Evolutionary conservation across 2,888 invertebrate genomes (phyloP).

Genomic region (Oithona nana): DNA sequence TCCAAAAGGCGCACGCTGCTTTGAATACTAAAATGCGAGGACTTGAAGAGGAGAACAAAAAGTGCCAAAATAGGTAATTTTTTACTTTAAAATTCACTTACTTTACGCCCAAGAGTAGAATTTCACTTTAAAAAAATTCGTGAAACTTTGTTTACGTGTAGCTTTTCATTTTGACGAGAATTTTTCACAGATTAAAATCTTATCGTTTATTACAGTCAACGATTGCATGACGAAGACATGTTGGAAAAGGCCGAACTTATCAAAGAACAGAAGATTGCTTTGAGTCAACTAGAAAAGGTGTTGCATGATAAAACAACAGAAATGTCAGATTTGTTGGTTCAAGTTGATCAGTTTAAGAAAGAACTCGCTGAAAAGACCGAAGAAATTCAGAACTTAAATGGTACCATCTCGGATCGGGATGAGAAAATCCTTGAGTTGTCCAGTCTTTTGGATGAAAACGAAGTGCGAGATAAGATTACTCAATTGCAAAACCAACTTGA

Average conservation of each 20-base stretch:
- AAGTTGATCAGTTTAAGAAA: background rate
- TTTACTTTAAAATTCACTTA: too few species aligned
- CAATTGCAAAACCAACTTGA: background rate
- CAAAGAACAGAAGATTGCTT: background rate
- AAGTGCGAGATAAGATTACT: background rate
- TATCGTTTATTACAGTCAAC: too few species aligned
- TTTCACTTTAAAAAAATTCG: too few species aligned
- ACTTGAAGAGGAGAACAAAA: background rate
- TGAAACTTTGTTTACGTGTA: too few species aligned
- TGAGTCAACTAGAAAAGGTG: conserved; percentile 3
- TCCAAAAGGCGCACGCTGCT: background rate
- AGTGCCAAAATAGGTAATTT: background rate
- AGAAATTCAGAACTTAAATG: background rate
- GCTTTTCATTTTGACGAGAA: too few species aligned
- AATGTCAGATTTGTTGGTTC: conserved; percentile 1
- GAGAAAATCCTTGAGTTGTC: background rate
- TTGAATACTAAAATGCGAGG: background rate
- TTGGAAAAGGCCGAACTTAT: background rate
- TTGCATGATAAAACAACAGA: background rate
- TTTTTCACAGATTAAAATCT: too few species aligned
- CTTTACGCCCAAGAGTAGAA: too few species aligned
- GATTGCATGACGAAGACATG: background rate
- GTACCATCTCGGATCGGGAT: background rate
- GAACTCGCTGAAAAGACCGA: background rate
- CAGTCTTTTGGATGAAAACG: background rate